Base-by-base conservation (phyloP, 2,888 invertebrate genomes). In the Cantharis rustica region DNA sequence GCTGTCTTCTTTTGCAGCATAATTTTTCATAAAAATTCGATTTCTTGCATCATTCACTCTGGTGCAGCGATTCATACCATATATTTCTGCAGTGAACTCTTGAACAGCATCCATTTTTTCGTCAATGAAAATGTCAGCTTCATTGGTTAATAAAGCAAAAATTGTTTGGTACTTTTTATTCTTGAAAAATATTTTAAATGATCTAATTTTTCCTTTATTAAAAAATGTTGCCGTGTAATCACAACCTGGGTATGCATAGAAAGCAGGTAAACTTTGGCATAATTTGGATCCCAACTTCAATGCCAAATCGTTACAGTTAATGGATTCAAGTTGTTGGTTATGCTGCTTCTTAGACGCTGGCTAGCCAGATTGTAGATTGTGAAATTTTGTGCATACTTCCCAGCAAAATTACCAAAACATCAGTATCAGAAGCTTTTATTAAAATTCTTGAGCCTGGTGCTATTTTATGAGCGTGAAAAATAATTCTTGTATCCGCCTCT, bases 101-200 rank as follows among this genome's bases (percentile, higher is more conserved):
- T 86, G 84, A 79, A 85, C 82, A 10, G 63, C 71, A 0, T 83
- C 73, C 68, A 85, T 85, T 84, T 85, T 86, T 81, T 85, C 82
- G 64, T 81, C 75, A 78, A 80, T 73, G 47, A 82, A 81, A 79
- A 83, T 78, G 75, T 83, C 83, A 61, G 77, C 75, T 72, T 68
- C 75, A 78, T 84, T 81, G 71, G 79, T 83, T 77, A 86, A 83
- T 80, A 84, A 83, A 16, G 84, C 82, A 82, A 85, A 86, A 79
- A 82, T 72, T 66, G 26, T 82, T 82, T 85, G 84, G 75, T 79
- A 83, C 66, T 63, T 80, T 76, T 80, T 79, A 80, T 84, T 83
- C 76, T 84, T 83, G 64, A 61, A 79, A 81, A 85, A 80, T 75
- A 81, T 15, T 76, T 84, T 75, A 77, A 81, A 84, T 47, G 82